A percentile compares a stretch with the other conserved stretches of the same genome.
phyloP scores from a whole-genome alignment of 1,140 invertebrate genomes.

The Onthophagus taurus region DNA sequence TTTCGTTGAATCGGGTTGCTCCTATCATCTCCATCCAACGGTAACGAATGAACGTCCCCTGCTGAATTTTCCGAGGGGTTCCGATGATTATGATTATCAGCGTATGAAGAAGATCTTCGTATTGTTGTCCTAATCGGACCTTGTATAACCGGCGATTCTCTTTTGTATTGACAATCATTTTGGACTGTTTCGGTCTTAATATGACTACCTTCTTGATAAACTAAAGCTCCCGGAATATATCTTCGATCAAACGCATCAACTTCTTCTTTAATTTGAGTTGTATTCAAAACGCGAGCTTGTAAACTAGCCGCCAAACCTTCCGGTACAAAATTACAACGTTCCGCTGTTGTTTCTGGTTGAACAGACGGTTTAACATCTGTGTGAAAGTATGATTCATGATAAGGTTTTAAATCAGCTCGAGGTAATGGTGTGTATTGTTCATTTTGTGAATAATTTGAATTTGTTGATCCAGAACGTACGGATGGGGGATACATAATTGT shows the following conservation, averaged over 20 bases:
- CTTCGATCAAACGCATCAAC: conserved; percentile 25
- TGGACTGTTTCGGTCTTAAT: conserved; percentile 20
- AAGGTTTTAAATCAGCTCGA: conserved; percentile 61
- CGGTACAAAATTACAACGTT: conserved; percentile 34
- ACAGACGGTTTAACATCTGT: conserved; percentile 49
- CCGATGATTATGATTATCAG: conserved; percentile 12
- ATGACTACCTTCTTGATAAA: conserved; percentile 9
- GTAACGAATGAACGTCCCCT: conserved; percentile 50
- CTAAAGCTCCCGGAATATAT: conserved; percentile 8
- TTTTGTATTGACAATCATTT: conserved; percentile 32
- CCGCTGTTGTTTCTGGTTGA: conserved; percentile 33
- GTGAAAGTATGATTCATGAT: conserved; percentile 60
- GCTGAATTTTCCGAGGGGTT: conserved; percentile 28
- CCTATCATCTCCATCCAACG: conserved; percentile 49
- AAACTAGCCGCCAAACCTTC: conserved; percentile 71
- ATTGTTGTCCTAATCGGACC: conserved; percentile 26
- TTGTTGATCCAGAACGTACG: conserved; percentile 23
- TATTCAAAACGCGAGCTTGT: conserved; percentile 61
- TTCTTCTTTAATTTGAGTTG: conserved; percentile 32
- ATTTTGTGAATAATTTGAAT: conserved; percentile 36
- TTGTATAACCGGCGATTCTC: conserved; percentile 35
- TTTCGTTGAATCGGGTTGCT: conserved; percentile 32
- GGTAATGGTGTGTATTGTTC: conserved; percentile 53
- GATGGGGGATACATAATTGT: conserved; percentile 33
- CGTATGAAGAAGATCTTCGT: conserved; percentile 25